A percentile compares a stretch with the other conserved stretches of the same genome.
Evolutionary conservation across 2,797 vertebrate genomes (phyloP).

Genomic region (Diplodus sargus): DNA sequence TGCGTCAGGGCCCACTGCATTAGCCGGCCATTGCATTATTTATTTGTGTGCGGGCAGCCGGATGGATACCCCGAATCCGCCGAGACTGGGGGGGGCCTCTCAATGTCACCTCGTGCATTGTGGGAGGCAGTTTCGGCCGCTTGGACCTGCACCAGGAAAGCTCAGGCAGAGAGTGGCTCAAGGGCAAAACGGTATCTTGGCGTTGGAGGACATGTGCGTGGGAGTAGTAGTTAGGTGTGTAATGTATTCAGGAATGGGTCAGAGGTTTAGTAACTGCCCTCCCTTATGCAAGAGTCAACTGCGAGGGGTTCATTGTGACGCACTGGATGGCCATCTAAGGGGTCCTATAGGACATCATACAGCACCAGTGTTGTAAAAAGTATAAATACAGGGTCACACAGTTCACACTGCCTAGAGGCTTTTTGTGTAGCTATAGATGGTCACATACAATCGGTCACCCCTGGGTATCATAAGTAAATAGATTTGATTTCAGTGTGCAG

Average conservation of each 20-base stretch:
- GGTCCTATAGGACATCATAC: constrained; percentile 64
- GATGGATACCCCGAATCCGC: constrained; percentile 83
- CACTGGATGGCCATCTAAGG: constrained; percentile 60
- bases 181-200: constrained; percentile 74
- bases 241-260: constrained; percentile 75
- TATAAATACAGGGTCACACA: constrained; percentile 59
- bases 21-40: constrained; percentile 89
- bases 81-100: constrained; percentile 80
- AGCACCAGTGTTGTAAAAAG: constrained; percentile 46
- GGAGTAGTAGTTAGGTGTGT: constrained; percentile 75
- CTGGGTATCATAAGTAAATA: constrained; percentile 65
- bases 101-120: constrained; percentile 83
- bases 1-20: constrained; percentile 86
- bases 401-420: constrained; percentile 63
- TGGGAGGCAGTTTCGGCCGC: constrained; percentile 66
- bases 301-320: constrained; percentile 55
- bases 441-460: constrained; percentile 48
- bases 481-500: constrained; percentile 53
- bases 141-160: constrained; percentile 67
- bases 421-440: constrained; percentile 53
- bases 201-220: constrained; percentile 63
- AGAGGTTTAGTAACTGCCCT: constrained; percentile 69
- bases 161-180: constrained; percentile 77
- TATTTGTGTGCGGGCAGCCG: constrained; percentile 83
- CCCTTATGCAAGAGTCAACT: constrained; percentile 75